Evolutionary conservation across 2,888 invertebrate genomes (phyloP), one percentile per base, ranked within the genome.

Genomic region (Caenorhabditis sp.): DNA sequence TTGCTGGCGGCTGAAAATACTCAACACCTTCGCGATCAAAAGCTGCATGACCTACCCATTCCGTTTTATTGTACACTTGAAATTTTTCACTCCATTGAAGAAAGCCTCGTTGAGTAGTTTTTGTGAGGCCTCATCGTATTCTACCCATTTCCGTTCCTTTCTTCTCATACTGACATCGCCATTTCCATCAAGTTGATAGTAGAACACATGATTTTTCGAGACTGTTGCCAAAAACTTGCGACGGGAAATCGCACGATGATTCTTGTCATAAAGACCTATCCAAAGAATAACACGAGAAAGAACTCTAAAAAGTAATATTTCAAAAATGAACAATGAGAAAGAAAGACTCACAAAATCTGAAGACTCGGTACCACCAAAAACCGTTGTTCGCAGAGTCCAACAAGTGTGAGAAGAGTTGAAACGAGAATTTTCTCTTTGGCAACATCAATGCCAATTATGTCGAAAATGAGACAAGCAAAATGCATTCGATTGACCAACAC

Each of bases 251-350:
- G 36, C 19, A 5, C 53, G 61, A 31, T 50, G 23, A 36, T 55
- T 60, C 62, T 84, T 83, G 59, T 83, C 79, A 66, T 78, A 80
- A 31, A 80, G 62, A 58, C 82, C 82, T 51, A 85, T 65, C 78
- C 83, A 85, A 10, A 83, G 70, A 26, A 83, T 37, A 12, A 76
- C 27, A n/a, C 81, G 74, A 4, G 79, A 58, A 10, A 84, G 55
- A 12, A 83, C 51, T 12, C 76, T 78, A 43, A 31, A 31, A 31
- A 31, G 10, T 31, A 4, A 10, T n/a, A n/a, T n/a, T n/a, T n/a
- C n/a, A n/a, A n/a, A n/a, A n/a, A n/a, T n/a, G n/a, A n/a, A n/a
- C n/a, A n/a, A n/a, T n/a, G n/a, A n/a, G n/a, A 6, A 26, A 6
- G 21, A 51, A 61, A 14, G 23, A 36, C 57, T 64, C 37, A 67